Base-by-base conservation (phyloP, 2,888 invertebrate species). In the Leucophora obtusa region DNA sequence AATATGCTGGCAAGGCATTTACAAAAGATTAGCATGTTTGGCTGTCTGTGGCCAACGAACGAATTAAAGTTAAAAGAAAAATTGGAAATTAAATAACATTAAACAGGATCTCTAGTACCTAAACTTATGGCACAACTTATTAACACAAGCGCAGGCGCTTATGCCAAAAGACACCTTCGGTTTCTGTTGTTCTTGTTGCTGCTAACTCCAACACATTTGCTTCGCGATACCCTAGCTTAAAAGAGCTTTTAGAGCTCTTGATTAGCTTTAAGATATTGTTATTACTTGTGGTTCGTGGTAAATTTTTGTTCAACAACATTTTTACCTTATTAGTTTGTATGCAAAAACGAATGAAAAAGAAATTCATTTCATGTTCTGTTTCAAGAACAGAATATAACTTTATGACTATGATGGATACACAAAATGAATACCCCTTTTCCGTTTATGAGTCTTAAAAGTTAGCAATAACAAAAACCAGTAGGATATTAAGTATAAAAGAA, bases 121-220 rank as follows among this genome's bases (percentile, higher is more conserved):
- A 63, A 74, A 68, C 54, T 56, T 66, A 47, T 47, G 14, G 33
- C 33, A 11, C n/a, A 43, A 50, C 65, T 70, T 70, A 74, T 73
- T 68, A 73, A 72, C 65, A 58, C 74, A 77, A 77, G 76, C 81
- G 81, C 76, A 81, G 81, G 81, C 81, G 76, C 81, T 77, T 77
- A 65, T 62, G 53, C 56, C n/a, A 56, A 17, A 33, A 51, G 21
- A 59, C 59, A 74, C 69, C 73, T 79, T 59, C 56, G 28, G 15
- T 47, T 56, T 14, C 28, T 17, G 43, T 53, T 59, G 51, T 17
- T 17, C 35, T 2, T n/a, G 21, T 15, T 21, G n/a, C 21, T 21
- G 60, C 50, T 50, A 62, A 53, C 21, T 50, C 24, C 6, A 54
- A 38, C 43, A 15, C 58, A 58, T 35, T 11, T 24, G 43, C 24